Evolutionary conservation across 1,140 invertebrate genomes (phyloP), one percentile per base, ranked within the genome.

Genomic region (Acromyrmex charruanus): DNA sequence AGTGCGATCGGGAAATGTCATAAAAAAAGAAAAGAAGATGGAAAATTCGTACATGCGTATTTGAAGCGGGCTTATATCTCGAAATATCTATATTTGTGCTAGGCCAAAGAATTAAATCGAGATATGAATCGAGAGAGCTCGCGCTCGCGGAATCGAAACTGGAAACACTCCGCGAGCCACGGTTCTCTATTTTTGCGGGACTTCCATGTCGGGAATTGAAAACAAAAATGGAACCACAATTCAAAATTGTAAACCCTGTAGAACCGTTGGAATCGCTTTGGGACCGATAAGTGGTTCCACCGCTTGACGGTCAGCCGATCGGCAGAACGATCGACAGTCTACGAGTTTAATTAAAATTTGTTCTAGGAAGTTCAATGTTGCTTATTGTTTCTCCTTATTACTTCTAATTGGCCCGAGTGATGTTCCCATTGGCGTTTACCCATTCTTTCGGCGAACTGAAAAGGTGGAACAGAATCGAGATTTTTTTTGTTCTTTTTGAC

Each of bases 361-460:
- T n/a, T 86, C 69, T 77, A 85, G 88, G 75, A 89, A 90, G 85
- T 90, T 87, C 68, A 75, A 53, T 80, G 31, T 77, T 82, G 77
- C 66, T 89, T 89, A 85, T 87, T 85, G 75, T 87, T 89, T 63
- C 28, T 87, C 53, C 72, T 77, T 85, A 77, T 87, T 89, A 89
- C 81, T 82, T 77, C 88, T 89, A 89, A 79, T 90, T 90, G 89
- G 89, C 88, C 89, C 89, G 85, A 89, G 25, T 87, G 74, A 90
- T 90, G 89, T 90, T 90, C 89, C 89, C 89, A 89, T 89, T 87
- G 71, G 21, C 77, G 65, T 89, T 89, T 89, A 55, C 39, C 35
- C 81, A 55, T 66, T 21, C 51, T 44, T 85, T 31, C 80, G 31
- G 55, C 86, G 79, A 74, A 66, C 28, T 85, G 44, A n/a, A 53